Conservation (phyloP, 2,888 invertebrate genomes). For the Lasiommata megera region DNA sequence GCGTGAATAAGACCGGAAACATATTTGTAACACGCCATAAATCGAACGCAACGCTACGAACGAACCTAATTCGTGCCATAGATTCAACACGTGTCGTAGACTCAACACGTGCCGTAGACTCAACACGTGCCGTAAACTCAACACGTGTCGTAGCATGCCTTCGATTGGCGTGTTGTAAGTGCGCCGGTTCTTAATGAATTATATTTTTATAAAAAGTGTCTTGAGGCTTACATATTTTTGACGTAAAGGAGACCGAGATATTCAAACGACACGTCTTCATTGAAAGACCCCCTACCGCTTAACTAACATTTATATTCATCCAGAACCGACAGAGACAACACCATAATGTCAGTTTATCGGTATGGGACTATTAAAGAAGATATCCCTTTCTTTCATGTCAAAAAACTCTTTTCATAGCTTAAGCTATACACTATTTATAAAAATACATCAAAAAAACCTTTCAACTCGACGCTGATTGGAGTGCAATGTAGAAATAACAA, state of each 20-base stretch:
- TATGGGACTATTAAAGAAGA: no score
- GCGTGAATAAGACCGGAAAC: conserved; percentile 1
- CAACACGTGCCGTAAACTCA: no score
- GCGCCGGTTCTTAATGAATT: neutral
- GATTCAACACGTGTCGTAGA: no score
- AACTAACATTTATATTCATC: no score
- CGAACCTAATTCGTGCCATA: no score
- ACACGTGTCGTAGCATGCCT: neutral
- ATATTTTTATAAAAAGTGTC: conserved; percentile 33
- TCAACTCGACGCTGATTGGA: conserved; percentile 13
- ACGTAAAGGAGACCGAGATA: conserved; percentile 19
- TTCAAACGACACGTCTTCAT: neutral
- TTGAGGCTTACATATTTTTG: conserved; percentile 24
- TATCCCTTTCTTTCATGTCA: conserved; percentile 22
- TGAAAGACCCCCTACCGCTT: no score
- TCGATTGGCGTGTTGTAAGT: neutral
- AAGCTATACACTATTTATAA: conserved; percentile 31
- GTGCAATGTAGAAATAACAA: conserved; percentile 20
- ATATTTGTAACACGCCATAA: conserved; percentile 6
- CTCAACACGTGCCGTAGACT: no score
- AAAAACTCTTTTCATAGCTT: conserved; percentile 28
- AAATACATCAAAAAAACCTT: conserved; percentile 25
- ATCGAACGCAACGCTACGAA: no score
- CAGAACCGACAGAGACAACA: no score
- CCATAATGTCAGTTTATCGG: no score